Evolutionary conservation across 2,888 invertebrate genomes (phyloP).

Genomic region (Agrilus mali): DNA sequence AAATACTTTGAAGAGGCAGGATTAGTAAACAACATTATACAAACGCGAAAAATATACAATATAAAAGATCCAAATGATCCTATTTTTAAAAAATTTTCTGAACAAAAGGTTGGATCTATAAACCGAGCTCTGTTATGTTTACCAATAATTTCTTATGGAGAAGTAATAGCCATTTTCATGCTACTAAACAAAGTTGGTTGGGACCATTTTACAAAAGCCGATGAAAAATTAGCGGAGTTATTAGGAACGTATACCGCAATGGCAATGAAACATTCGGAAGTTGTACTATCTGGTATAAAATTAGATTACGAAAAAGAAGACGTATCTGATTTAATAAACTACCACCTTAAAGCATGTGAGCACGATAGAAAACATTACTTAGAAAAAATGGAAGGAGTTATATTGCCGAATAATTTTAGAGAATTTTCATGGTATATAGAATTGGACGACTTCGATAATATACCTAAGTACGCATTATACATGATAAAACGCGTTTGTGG

Average conservation of each 20-base stretch:
- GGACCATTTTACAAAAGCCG: constrained; percentile 37
- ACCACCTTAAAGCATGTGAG: constrained; percentile 41
- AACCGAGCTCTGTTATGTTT: constrained; percentile 42
- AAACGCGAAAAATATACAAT: constrained; percentile 38
- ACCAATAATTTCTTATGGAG: constrained; percentile 29
- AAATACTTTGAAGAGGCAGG: constrained; percentile 38
- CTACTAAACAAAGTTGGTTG: constrained; percentile 38
- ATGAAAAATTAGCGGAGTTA: constrained; percentile 42
- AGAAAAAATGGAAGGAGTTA: constrained; percentile 27
- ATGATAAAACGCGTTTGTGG: constrained; percentile 41
- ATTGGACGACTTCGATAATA: constrained; percentile 36
- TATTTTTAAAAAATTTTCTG: constrained; percentile 40
- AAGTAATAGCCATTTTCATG: not conserved
- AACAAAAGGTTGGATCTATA: constrained; percentile 42
- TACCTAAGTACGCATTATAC: constrained; percentile 39
- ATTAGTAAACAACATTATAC: constrained; percentile 41
- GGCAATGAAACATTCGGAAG: constrained; percentile 42
- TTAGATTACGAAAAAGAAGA: not conserved
- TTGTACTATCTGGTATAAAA: constrained; percentile 13
- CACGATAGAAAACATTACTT: constrained; percentile 38
- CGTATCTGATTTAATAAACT: constrained; percentile 30
- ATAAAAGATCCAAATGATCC: constrained; percentile 42
- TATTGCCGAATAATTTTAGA: constrained; percentile 2
- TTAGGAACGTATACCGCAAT: constrained; percentile 46
- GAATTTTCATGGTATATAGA: constrained; percentile 42